phyloP scores from a whole-genome alignment of 2,888 invertebrate genomes.

The Minunthozetes semirufus region DNA sequence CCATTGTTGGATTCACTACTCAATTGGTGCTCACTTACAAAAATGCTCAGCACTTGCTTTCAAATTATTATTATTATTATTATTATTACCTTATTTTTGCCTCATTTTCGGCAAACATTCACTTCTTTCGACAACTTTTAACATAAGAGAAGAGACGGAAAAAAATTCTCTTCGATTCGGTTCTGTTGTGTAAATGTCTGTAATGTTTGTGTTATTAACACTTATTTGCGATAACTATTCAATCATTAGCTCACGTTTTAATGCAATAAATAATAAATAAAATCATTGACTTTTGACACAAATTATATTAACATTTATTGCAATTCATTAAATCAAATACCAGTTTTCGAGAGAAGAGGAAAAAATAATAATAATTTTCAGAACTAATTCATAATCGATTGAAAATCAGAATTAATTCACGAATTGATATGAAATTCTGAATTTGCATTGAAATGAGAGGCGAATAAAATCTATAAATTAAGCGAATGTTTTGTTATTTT shows the following conservation, averaged over 20 bases:
- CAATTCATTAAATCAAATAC: no score
- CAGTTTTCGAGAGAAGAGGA: no score
- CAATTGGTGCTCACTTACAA: slow-evolving; percentile 8
- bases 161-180: background rate
- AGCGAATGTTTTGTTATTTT: no score
- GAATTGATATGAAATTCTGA: no score
- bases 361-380: no score
- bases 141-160: background rate
- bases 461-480: no score
- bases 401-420: no score
- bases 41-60: slow-evolving; percentile 8
- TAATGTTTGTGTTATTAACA: background rate
- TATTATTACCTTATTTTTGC: background rate
- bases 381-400: no score
- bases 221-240: slow-evolving; percentile 5
- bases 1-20: background rate
- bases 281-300: background rate
- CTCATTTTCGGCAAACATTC: background rate
- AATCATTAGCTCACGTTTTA: background rate
- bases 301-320: background rate
- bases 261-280: background rate
- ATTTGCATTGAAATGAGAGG: no score
- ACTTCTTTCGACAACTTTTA: background rate
- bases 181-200: background rate
- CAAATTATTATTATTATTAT: background rate